Evolutionary conservation across 1,140 invertebrate species (phyloP).

Genomic region (Nomia melanderi): DNA sequence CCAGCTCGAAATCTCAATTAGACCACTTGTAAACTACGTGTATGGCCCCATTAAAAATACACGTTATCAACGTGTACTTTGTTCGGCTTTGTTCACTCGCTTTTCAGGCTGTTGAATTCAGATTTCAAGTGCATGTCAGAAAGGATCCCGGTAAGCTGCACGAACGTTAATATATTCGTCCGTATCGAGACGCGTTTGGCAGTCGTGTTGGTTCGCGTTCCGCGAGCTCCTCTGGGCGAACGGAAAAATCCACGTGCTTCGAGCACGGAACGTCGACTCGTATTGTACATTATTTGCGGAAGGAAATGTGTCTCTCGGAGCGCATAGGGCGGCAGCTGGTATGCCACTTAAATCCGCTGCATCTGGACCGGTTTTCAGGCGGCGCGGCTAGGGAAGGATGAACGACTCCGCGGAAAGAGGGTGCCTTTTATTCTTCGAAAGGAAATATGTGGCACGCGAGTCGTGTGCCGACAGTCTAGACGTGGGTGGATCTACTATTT

Average conservation of each 20-base stretch:
- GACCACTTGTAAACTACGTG: neutral
- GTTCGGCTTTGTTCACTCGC: no score
- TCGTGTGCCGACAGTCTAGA: constrained; percentile 42
- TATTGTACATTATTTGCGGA: constrained; percentile 11
- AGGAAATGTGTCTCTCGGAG: constrained; percentile 27
- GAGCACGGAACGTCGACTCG: neutral
- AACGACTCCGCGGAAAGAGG: constrained; percentile 33
- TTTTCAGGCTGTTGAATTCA: no score
- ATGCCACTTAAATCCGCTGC: constrained; percentile 55
- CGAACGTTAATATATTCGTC: neutral
- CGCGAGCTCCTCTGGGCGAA: neutral
- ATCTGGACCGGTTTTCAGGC: constrained; percentile 57
- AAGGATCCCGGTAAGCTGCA: no score
- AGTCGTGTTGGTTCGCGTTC: neutral
- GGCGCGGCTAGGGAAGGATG: constrained; percentile 29
- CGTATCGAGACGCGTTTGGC: neutral
- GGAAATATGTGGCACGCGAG: constrained; percentile 37
- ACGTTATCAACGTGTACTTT: no score
- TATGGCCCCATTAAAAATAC: neutral
- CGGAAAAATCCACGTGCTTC: neutral
- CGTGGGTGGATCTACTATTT: constrained; percentile 20
- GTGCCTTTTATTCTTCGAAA: constrained; percentile 39
- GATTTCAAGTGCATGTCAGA: no score
- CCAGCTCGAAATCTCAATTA: neutral
- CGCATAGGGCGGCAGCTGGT: constrained; percentile 45